phyloP scores from a whole-genome alignment of 2,113 vertebrate genomes.

The Tichodroma muraria region DNA sequence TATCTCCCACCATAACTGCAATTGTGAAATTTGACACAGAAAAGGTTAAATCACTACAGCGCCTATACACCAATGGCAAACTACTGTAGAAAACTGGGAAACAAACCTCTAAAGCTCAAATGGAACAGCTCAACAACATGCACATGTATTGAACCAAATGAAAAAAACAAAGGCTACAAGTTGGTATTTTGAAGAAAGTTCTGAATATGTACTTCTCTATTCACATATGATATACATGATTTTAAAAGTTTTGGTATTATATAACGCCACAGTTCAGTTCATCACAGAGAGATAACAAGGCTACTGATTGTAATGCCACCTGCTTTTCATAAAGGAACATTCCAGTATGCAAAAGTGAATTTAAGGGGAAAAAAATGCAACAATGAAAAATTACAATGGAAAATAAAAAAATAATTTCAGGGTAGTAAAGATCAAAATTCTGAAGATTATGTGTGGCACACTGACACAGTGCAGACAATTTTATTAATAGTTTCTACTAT shows the following conservation, averaged over 20 bases:
- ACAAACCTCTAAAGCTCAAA: neutral
- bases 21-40: neutral
- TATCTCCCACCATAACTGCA: neutral
- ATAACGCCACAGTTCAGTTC: conserved; percentile 38
- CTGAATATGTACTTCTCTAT: neutral
- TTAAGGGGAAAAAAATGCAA: neutral
- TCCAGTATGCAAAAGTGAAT: neutral
- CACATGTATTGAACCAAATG: neutral
- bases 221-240: neutral
- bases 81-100: neutral
- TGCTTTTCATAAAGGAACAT: conserved; percentile 37
- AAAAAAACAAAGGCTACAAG: neutral
- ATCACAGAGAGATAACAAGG: neutral
- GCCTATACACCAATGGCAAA: neutral
- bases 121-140: neutral
- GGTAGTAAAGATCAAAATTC: neutral
- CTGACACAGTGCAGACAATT: neutral
- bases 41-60: neutral
- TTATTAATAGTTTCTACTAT: neutral
- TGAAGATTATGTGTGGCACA: neutral
- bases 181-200: neutral
- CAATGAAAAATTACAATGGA: neutral
- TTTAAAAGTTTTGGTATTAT: conserved; percentile 30
- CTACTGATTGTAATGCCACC: conserved; percentile 30
- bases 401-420: neutral